Conservation (phyloP, 2,888 invertebrate genomes). For the Sphaerophoria taeniata region DNA sequence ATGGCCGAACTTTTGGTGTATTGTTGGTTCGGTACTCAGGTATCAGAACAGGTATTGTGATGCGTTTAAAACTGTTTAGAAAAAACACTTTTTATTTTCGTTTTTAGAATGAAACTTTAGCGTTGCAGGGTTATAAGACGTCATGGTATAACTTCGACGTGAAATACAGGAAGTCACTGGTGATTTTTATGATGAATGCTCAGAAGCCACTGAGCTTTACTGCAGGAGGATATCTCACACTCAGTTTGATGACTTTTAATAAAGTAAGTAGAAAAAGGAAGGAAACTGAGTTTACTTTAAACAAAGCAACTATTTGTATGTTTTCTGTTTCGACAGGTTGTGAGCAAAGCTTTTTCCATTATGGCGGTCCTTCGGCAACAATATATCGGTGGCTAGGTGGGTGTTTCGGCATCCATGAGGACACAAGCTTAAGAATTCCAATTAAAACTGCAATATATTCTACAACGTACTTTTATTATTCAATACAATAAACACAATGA, state of each 20-base stretch:
- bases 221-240: conserved; percentile 77
- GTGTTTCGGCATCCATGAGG: too few species aligned
- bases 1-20: conserved; percentile 77
- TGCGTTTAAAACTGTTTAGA: neutral
- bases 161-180: conserved; percentile 75
- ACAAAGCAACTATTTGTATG: too few species aligned
- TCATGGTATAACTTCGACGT: conserved; percentile 76
- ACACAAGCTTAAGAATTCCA: too few species aligned
- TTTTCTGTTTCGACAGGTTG: neutral
- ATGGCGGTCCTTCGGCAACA: conserved; percentile 26
- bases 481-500: neutral
- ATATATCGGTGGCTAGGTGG: neutral
- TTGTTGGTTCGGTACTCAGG: conserved; percentile 79
- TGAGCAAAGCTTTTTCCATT: conserved; percentile 30
- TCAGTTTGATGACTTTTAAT: conserved; percentile 77
- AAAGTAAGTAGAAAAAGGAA: conserved; percentile 57
- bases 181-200: conserved; percentile 76
- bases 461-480: too few species aligned
- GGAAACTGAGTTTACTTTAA: too few species aligned
- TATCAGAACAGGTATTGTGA: conserved; percentile 75
- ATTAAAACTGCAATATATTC: too few species aligned
- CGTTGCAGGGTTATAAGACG: conserved; percentile 76
- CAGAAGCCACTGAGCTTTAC: conserved; percentile 77
- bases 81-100: neutral
- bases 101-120: conserved; percentile 77